Evolutionary conservation across 1,140 invertebrate species (phyloP), one percentile per base, ranked within the genome.

Genomic region (Palaemon carinicauda): DNA sequence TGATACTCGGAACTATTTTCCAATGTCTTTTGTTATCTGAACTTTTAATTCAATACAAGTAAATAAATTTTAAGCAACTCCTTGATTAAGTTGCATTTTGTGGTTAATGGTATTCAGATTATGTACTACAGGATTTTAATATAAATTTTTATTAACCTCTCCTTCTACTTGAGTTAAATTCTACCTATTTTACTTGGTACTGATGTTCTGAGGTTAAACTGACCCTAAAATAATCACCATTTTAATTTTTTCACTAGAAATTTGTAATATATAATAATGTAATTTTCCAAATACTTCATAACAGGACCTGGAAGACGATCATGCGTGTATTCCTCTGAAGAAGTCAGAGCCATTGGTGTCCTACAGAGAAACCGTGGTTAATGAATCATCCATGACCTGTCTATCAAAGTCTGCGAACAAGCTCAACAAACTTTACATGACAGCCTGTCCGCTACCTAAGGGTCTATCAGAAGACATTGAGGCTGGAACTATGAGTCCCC

Each of bases 361-460:
- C 0, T 99, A 99, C 93, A 95, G 98, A 93, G 99, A 99, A 94
- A 99, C 98, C 17, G 98, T 99, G 21, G 94, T 93, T 12, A 96
- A 97, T 90, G 96, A 98, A 92, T 99, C 98, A 17, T 94, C 96
- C 91, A 95, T 97, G 90, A 97, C 96, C 94, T 99, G 98, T 92
- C 93, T 99, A 89, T 99, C 98, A 50, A 99, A 99, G 94, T 99
- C 98, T 0, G 98, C 99, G 89, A 99, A 99, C 94, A 99, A 99
- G 93, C 99, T 99, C 94, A 99, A 99, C 93, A 95, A 98, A 94
- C 93, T 99, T 82, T 99, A 97, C 94, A 98, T 99, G 97, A 99
- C 95, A 92, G 97, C 98, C 82, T 92, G 93, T 74, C 98, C 98
- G 24, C 96, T 99, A 96, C 96, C 97, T 84, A 98, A 99, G 90